Evolutionary conservation across 2,113 vertebrate species (phyloP).

Genomic region (Alces alces): DNA sequence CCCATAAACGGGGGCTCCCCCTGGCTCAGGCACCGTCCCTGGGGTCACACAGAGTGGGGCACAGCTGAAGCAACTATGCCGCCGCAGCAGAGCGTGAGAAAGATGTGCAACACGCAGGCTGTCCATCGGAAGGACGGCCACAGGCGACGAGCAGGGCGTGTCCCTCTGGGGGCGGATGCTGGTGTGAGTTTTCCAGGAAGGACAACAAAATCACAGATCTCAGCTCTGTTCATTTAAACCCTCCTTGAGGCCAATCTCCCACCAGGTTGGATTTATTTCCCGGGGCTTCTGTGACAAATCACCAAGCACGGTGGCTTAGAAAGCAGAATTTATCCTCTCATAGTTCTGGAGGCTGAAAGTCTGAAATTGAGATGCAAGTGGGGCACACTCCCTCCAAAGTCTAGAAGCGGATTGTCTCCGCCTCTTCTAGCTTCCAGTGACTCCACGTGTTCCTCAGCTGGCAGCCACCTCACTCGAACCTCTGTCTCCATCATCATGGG

Average conservation of each 20-base stretch:
- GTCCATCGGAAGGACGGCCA: no score
- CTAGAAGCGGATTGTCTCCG: background rate
- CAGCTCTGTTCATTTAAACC: background rate
- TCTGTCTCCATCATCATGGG: background rate
- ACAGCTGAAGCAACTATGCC: background rate
- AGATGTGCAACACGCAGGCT: background rate
- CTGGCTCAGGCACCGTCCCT: fast-evolving
- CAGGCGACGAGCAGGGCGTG: background rate
- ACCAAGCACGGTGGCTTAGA: background rate
- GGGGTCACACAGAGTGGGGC: background rate
- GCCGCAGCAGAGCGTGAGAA: background rate
- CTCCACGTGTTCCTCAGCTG: background rate
- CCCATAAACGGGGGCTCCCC: background rate
- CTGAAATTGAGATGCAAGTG: background rate
- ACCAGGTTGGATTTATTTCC: background rate
- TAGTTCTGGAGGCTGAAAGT: background rate
- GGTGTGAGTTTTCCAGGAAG: background rate
- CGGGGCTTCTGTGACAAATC: background rate
- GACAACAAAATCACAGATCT: background rate
- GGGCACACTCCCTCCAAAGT: background rate
- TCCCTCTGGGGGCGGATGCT: background rate
- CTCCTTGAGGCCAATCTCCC: background rate
- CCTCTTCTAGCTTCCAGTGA: background rate
- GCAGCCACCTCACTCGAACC: background rate
- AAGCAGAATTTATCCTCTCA: background rate